Base-by-base conservation (phyloP, 1,140 invertebrate species). In the Orius insidiosus region DNA sequence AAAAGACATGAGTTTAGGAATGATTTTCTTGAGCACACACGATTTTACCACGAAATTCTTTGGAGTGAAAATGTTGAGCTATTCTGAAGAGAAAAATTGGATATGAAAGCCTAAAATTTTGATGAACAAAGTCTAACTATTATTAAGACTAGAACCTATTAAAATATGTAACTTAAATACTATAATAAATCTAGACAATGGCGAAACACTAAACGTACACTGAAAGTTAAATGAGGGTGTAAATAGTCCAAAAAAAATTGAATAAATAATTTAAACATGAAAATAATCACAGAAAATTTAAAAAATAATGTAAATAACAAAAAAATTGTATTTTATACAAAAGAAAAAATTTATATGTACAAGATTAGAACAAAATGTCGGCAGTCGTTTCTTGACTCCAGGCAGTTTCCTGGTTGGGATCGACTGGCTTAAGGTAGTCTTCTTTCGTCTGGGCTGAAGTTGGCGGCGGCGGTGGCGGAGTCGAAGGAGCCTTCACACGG, bases 301-400 rank as follows among this genome's bases (percentile, higher is more conserved):
- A 11, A 13, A 18, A 43, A 30, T 19, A 9, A 30, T 31, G n/a
- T 15, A 15, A 43, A 43, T 43, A 31, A n/a, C 9, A 30, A 43
- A 30, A 43, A 30, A 31, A 18, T 24, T 30, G 31, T 30, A 40
- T 30, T 30, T 43, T 43, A 30, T n/a, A 43, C 24, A 43, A 43
- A 43, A 30, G 31, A 10, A 14, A 43, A 43, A 30, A 43, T 30
- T 31, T 5, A 11, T n/a, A 14, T 40, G 18, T 15, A 15, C 13
- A 40, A 33, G 18, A 11, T 67, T 58, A 72, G 53, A 72, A 78
- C 38, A 78, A 63, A 54, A 78, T 63, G 60, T 78, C 75, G 3
- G 72, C 68, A 24, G 72, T 71, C 38, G 71, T 71, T 53, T 75
- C 74, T 45, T 72, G 70, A 35, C 71, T 68, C 67, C 75, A 78